Evolutionary conservation across 2,888 invertebrate genomes (phyloP).

Genomic region (Drosophila niveifrons): DNA sequence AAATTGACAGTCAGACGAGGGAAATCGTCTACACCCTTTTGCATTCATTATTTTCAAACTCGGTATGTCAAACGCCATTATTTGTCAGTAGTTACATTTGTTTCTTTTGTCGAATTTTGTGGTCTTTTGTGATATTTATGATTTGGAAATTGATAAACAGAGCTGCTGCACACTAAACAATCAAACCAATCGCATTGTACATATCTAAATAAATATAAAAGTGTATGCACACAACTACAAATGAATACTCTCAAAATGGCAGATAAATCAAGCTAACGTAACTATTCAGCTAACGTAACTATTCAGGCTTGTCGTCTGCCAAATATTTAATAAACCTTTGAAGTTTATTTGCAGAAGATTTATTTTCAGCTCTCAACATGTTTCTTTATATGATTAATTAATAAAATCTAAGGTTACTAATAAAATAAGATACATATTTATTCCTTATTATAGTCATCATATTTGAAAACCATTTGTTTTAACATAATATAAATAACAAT

Average conservation of each 20-base stretch:
- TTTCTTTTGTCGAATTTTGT: slow-evolving; percentile 41
- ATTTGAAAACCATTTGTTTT: background rate
- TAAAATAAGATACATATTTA: background rate
- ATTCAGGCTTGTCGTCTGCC: background rate
- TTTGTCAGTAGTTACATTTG: slow-evolving; percentile 63
- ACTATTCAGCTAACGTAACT: background rate
- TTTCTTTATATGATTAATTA: too few relatives aligned
- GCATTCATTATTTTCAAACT: background rate
- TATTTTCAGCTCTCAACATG: background rate
- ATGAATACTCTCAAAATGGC: background rate
- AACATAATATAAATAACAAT: too few relatives aligned
- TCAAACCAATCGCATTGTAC: background rate
- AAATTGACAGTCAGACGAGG: slow-evolving; percentile 37
- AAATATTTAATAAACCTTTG: background rate
- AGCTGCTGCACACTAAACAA: slow-evolving; percentile 28
- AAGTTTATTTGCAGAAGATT: background rate
- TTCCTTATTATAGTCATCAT: background rate
- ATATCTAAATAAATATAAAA: background rate
- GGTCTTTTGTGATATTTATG: slow-evolving; percentile 43
- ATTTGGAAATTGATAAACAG: slow-evolving; percentile 53
- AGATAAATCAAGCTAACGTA: background rate
- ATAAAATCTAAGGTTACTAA: too few relatives aligned
- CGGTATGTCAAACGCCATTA: slow-evolving; percentile 42
- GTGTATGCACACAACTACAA: background rate
- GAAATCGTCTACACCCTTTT: slow-evolving; percentile 40